Percentiles rank a stretch among this genome's conserved stretches.
Evolutionary conservation across 1,140 invertebrate genomes (phyloP).

Genomic region (Matsumurasca onukii): DNA sequence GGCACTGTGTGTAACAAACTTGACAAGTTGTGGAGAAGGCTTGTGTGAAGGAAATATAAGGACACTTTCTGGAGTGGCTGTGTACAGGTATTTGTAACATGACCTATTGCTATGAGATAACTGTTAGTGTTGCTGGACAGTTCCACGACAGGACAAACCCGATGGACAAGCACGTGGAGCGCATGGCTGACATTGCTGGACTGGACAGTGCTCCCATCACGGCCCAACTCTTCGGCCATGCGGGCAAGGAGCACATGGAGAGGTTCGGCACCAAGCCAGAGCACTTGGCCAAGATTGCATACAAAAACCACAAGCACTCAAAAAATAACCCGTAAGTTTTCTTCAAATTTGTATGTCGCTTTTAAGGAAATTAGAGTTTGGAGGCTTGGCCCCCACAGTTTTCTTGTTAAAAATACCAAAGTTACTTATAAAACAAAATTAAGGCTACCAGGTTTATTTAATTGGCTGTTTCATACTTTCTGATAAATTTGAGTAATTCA

Average conservation of each 20-base stretch:
- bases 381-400: background rate
- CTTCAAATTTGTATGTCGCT: background rate
- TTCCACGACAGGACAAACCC: slow-evolving; percentile 91
- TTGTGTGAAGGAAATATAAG: too few relatives aligned
- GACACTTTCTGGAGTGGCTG: too few relatives aligned
- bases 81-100: too few relatives aligned
- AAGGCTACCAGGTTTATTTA: background rate
- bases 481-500: too few relatives aligned
- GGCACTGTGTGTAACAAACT: too few relatives aligned
- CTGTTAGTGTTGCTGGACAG: too few relatives aligned
- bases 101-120: too few relatives aligned
- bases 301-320: slow-evolving; percentile 97
- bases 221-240: slow-evolving; percentile 97
- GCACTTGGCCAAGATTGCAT: slow-evolving; percentile 96
- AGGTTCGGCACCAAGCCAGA: slow-evolving; percentile 92
- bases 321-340: slow-evolving; percentile 84
- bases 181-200: slow-evolving; percentile 81
- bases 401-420: background rate
- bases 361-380: background rate
- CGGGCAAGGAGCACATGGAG: slow-evolving; percentile 95
- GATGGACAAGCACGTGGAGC: slow-evolving; percentile 87
- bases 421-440: background rate
- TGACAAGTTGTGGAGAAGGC: too few relatives aligned
- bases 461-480: background rate
- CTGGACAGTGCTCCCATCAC: slow-evolving; percentile 78